Evolutionary conservation across 2,888 invertebrate genomes (phyloP).

Genomic region (Drosophila yooni): DNA sequence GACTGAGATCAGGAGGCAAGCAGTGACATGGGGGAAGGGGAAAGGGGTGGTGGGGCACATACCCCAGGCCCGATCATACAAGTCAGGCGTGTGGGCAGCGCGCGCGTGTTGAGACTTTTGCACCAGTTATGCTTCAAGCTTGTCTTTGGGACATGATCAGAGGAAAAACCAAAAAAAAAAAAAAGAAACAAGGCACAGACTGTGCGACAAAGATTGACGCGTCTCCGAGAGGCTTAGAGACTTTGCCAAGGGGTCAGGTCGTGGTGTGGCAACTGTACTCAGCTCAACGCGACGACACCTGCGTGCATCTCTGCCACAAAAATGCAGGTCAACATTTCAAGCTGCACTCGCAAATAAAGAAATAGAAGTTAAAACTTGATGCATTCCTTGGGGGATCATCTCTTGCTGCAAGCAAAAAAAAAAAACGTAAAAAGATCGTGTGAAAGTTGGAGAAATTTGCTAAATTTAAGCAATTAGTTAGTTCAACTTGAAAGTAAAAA

Average conservation of each 20-base stretch:
- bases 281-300: constrained; percentile 57
- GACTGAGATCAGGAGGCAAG: constrained; percentile 7
- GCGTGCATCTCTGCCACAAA: constrained; percentile 43
- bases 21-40: not conserved
- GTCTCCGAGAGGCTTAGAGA: not conserved
- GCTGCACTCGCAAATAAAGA: not conserved
- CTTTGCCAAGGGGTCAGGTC: constrained; percentile 64
- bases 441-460: constrained; percentile 7
- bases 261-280: constrained; percentile 77
- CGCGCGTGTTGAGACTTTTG: constrained; percentile 63
- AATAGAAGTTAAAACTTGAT: constrained; percentile 1
- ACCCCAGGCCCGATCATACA: constrained; percentile 13
- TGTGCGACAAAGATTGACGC: constrained; percentile 47
- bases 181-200: constrained; percentile 31
- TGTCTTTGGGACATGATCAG: constrained; percentile 61
- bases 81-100: constrained; percentile 58
- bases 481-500: not conserved
- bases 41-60: not conserved
- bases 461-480: not conserved
- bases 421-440: not conserved
- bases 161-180: not conserved
- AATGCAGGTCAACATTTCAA: constrained; percentile 45
- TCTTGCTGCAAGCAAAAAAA: too few species aligned
- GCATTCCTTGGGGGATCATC: constrained; percentile 11
- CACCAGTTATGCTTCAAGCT: constrained; percentile 70